phyloP scores from a whole-genome alignment of 2,113 vertebrate genomes.

The Nothobranchius furzeri region DNA sequence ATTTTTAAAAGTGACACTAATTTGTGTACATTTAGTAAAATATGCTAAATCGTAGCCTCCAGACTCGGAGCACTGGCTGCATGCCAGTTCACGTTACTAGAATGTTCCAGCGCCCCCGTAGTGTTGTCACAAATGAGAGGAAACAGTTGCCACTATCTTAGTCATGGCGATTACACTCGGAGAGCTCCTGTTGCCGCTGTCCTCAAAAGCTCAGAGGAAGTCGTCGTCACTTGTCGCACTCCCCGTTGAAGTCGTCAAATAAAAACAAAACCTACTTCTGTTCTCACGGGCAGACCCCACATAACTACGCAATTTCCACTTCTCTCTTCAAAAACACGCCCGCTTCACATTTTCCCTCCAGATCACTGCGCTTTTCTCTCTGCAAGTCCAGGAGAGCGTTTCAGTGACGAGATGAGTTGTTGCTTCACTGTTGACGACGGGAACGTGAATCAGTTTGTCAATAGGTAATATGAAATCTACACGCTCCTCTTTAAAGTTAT shows the following conservation, averaged over 20 bases:
- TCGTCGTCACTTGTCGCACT: constrained; percentile 54
- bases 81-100: constrained; percentile 63
- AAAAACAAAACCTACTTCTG: constrained; percentile 12
- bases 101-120: constrained; percentile 62
- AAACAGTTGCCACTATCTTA: constrained; percentile 69
- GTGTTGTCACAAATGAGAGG: constrained; percentile 66
- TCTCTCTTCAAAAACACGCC: constrained; percentile 12
- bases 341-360: background rate
- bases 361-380: background rate
- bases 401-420: constrained; percentile 37
- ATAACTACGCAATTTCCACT: constrained; percentile 35
- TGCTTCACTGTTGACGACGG: constrained; percentile 34
- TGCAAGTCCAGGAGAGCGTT: constrained; percentile 28
- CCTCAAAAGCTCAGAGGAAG: constrained; percentile 53
- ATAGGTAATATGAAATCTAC: constrained; percentile 35
- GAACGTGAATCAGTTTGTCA: constrained; percentile 45
- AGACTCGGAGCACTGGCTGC: constrained; percentile 54
- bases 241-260: constrained; percentile 48
- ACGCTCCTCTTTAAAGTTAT: constrained; percentile 9
- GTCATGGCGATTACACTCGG: constrained; percentile 63
- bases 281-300: constrained; percentile 21
- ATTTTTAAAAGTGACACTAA: constrained; percentile 74
- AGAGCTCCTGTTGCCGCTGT: constrained; percentile 53
- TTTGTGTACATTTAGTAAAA: constrained; percentile 73
- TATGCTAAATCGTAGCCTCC: constrained; percentile 64